phyloP scores from a whole-genome alignment of 2,113 vertebrate species.

The Semnornis frantzii region DNA sequence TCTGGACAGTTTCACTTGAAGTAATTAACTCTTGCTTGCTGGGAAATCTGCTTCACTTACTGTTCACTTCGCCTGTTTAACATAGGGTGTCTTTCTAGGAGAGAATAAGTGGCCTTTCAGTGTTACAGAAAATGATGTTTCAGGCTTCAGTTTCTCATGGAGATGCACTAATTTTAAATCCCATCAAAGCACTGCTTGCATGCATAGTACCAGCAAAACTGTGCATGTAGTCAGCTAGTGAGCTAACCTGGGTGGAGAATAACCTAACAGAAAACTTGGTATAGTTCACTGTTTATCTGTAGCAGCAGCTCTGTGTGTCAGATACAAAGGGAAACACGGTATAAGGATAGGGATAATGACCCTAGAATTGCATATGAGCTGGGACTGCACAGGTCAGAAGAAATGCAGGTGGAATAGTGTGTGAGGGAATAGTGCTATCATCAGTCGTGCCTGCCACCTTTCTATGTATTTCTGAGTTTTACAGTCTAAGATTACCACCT shows the following conservation, averaged over 20 bases:
- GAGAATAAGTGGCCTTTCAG: neutral
- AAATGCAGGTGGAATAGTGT: neutral
- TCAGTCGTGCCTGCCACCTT: neutral
- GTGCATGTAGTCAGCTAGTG: neutral
- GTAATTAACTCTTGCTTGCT: constrained; percentile 15
- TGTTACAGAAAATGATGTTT: neutral
- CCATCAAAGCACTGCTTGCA: rapidly evolving
- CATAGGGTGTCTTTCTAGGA: neutral
- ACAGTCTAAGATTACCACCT: neutral
- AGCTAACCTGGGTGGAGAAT: neutral
- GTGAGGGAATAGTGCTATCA: neutral
- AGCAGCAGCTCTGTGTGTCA: neutral
- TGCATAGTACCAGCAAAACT: neutral
- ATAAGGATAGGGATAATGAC: neutral
- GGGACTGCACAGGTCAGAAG: neutral
- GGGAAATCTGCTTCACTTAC: constrained; percentile 1
- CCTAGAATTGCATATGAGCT: neutral
- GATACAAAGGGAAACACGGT: neutral
- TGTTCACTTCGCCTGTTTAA: neutral
- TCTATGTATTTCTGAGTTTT: neutral
- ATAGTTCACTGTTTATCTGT: neutral
- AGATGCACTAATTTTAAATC: neutral
- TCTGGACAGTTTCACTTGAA: constrained; percentile 45
- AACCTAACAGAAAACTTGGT: neutral
- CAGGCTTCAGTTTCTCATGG: neutral